These are phyloP conservation scores for Tragopan temminckii DNA, from an alignment of 2,797 vertebrate species.

Conservation along the genomic window DNA sequence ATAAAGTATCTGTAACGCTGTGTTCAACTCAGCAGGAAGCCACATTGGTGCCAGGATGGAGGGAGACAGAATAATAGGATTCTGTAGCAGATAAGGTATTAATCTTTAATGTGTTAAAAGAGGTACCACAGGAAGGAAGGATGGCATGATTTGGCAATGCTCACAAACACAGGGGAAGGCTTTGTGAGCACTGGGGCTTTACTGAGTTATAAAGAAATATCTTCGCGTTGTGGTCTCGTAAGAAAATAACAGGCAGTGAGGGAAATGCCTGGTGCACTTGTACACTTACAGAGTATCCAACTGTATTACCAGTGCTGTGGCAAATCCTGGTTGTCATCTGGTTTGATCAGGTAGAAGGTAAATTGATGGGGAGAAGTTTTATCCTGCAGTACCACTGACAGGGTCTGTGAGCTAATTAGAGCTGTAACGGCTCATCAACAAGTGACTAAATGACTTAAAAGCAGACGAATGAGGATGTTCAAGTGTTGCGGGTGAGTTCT, in stretches of 20 bases:
- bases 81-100: neutral
- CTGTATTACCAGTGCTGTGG: neutral
- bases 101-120: neutral
- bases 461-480: neutral
- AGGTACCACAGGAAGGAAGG: neutral
- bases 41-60: constrained; percentile 4
- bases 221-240: neutral
- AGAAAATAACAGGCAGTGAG: neutral
- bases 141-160: neutral
- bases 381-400: neutral
- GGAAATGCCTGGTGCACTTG: neutral
- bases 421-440: neutral
- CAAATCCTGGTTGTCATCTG: neutral
- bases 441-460: neutral
- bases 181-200: neutral
- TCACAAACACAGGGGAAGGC: neutral
- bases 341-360: neutral
- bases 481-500: neutral
- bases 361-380: neutral
- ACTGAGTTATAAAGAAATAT: neutral
- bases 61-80: neutral
- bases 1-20: neutral
- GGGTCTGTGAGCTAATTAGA: neutral
- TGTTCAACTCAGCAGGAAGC: constrained; percentile 25
- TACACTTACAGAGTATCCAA: neutral